Conservation (phyloP, 2,113 vertebrate species). For the Bolborhynchus lineola region DNA sequence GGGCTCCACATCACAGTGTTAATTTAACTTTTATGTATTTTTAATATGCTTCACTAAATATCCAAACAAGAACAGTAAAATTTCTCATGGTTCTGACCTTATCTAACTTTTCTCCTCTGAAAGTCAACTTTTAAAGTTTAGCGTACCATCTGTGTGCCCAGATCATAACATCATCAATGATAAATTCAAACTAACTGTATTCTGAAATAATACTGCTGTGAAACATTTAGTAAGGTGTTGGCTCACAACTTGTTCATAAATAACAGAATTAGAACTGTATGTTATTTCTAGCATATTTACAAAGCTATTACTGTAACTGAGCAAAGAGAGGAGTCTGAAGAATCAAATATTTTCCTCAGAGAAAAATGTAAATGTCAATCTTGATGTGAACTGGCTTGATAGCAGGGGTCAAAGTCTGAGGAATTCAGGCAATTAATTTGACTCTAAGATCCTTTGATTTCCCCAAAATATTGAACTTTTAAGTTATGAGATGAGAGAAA, state of each 20-base stretch:
- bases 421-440: not conserved
- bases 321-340: not conserved
- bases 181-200: not conserved
- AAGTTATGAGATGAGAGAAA: not conserved
- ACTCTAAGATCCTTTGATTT: not conserved
- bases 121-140: not conserved
- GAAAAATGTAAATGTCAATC: not conserved
- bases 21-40: not conserved
- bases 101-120: not conserved
- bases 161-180: not conserved
- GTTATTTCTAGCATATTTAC: not conserved
- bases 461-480: not conserved
- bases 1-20: not conserved
- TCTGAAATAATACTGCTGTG: not conserved
- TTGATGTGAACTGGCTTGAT: not conserved
- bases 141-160: not conserved
- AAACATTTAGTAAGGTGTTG: not conserved
- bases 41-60: not conserved
- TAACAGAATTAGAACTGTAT: not conserved
- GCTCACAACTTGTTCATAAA: not conserved
- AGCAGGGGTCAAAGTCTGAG: not conserved
- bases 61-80: not conserved
- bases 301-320: not conserved
- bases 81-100: not conserved
- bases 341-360: not conserved